Evolutionary conservation across 2,113 vertebrate genomes (phyloP).

Genomic region (Charina bottae): DNA sequence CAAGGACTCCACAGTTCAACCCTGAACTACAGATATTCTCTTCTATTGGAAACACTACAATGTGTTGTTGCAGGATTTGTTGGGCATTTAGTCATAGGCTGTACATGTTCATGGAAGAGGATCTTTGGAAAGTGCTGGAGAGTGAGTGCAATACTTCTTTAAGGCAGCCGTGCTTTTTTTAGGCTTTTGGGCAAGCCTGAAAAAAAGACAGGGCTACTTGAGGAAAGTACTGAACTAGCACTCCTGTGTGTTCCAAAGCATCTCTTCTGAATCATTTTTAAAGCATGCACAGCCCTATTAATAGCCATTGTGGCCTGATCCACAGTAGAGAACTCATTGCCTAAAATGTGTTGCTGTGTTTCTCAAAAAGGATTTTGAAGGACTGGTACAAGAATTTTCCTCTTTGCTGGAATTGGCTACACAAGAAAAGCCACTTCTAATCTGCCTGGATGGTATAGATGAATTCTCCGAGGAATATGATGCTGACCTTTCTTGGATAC

Average conservation of each 20-base stretch:
- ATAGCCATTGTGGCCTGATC: background rate
- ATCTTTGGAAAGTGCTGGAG: no score
- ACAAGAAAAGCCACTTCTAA: slow-evolving; percentile 57
- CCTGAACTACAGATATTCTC: no score
- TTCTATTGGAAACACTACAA: no score
- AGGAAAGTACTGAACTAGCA: no score
- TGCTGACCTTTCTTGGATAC: slow-evolving; percentile 71
- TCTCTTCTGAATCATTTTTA: background rate
- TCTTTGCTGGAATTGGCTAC: slow-evolving; percentile 65
- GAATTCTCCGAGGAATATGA: slow-evolving; percentile 70
- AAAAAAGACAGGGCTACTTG: no score
- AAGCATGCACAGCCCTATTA: background rate
- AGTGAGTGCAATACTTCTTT: no score
- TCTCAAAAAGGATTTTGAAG: slow-evolving; percentile 61
- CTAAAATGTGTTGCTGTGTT: slow-evolving; percentile 2
- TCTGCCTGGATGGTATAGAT: slow-evolving; percentile 73
- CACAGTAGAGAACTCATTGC: background rate
- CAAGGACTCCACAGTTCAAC: no score
- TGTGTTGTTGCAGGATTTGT: no score
- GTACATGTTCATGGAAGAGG: no score
- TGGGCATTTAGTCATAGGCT: no score
- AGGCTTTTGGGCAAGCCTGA: no score
- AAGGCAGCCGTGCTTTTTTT: no score
- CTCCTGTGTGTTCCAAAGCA: background rate
- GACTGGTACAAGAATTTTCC: slow-evolving; percentile 68